A percentile compares a stretch with the other conserved stretches of the same genome.
These are phyloP conservation scores for Microtus oregoni DNA, from an alignment of 2,113 vertebrate species.

Conservation along the genomic window DNA sequence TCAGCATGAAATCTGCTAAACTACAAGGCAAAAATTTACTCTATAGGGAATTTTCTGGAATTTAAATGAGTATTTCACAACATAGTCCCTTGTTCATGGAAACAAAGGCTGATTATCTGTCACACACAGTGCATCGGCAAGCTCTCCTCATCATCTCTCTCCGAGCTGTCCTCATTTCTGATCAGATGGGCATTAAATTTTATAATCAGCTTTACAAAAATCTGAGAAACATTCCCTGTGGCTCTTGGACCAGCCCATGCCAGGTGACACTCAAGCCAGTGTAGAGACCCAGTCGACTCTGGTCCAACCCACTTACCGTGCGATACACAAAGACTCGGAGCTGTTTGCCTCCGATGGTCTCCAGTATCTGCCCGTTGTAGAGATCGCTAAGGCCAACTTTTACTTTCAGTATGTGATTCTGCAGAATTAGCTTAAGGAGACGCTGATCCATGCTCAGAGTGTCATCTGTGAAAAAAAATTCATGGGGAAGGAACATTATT, in stretches of 20 bases:
- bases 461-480: conserved; percentile 88
- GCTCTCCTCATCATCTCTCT: background rate
- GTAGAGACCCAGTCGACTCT: background rate
- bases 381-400: conserved; percentile 93
- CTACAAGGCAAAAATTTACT: background rate
- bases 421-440: conserved; percentile 91
- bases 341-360: conserved; percentile 94
- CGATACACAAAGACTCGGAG: conserved; percentile 97
- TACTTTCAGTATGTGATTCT: conserved; percentile 95
- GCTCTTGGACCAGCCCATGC: background rate
- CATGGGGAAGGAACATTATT: conserved; percentile 51
- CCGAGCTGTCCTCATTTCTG: background rate
- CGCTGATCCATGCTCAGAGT: conserved; percentile 94
- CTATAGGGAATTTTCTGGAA: background rate
- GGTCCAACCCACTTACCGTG: conserved; percentile 89
- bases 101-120: background rate
- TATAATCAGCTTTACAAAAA: background rate
- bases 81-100: background rate
- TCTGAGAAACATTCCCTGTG: background rate
- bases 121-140: background rate
- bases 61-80: background rate
- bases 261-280: background rate
- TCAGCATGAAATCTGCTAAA: background rate
- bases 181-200: background rate
- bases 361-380: conserved; percentile 95